Conservation (phyloP, 2,797 vertebrate species). For the Sebastolobus altivelis region DNA sequence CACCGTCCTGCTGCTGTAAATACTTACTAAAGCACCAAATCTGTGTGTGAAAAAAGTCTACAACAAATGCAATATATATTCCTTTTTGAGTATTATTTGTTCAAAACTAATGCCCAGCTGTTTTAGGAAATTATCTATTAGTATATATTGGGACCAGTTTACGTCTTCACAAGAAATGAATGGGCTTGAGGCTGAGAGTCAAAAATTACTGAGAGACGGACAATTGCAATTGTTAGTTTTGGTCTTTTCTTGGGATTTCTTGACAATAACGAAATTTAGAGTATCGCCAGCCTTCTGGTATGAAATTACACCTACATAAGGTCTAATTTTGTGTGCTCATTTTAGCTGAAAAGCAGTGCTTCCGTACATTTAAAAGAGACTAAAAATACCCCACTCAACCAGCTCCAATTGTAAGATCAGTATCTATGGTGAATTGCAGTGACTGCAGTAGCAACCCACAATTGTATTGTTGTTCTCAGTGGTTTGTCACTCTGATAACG, state of each 20-base stretch:
- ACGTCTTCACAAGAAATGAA: not conserved
- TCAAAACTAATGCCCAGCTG: not conserved
- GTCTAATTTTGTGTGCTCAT: not conserved
- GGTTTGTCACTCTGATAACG: not conserved
- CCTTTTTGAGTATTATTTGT: not conserved
- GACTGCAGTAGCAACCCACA: not conserved
- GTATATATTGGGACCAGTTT: too few species aligned
- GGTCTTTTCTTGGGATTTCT: not conserved
- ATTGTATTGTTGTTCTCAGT: fast-evolving
- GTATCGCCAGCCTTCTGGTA: not conserved
- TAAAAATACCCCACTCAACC: not conserved
- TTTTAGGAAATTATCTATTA: too few species aligned
- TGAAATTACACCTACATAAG: not conserved
- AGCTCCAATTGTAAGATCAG: not conserved
- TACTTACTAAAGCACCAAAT: not conserved
- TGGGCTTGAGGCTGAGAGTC: not conserved
- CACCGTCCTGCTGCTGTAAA: not conserved
- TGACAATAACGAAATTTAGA: not conserved
- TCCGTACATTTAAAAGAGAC: not conserved
- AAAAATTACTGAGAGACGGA: not conserved
- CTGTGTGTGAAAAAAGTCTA: not conserved
- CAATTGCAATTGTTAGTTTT: not conserved
- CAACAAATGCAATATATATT: not conserved
- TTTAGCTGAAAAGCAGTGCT: not conserved
- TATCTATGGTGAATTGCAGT: not conserved